These are phyloP conservation scores for Phycodurus eques DNA, from an alignment of 2,113 vertebrate species.

Conservation along the genomic window DNA sequence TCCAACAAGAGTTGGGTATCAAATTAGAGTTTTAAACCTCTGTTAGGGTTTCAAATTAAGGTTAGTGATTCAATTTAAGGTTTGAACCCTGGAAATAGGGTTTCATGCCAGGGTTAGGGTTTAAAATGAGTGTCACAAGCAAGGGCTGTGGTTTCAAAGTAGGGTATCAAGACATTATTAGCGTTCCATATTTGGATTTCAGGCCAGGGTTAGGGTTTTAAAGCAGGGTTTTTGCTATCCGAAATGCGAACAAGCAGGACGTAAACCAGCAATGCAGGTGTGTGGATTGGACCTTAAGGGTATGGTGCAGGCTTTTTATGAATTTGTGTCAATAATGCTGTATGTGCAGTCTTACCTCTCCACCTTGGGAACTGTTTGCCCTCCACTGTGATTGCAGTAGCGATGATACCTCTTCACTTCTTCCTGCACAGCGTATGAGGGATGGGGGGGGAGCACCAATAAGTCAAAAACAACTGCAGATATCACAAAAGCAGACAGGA, in stretches of 20 bases:
- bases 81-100: no score
- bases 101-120: no score
- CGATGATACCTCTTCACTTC: constrained; percentile 66
- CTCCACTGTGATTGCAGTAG: constrained; percentile 62
- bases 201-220: not conserved
- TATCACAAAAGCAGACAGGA: not conserved
- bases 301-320: not conserved
- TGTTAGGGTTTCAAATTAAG: not conserved
- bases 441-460: constrained; percentile 1
- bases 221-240: not conserved
- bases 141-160: no score
- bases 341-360: constrained; percentile 54
- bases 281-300: not conserved
- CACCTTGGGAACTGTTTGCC: constrained; percentile 45
- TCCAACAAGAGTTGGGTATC: not conserved
- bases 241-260: not conserved
- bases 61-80: not conserved
- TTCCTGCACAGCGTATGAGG: constrained; percentile 43
- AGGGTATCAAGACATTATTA: no score
- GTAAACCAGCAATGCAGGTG: not conserved
- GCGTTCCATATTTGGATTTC: no score
- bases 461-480: constrained; percentile 6
- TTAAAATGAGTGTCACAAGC: no score
- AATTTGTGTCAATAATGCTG: not conserved
- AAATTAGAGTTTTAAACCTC: not conserved